Evolutionary conservation across 2,113 vertebrate species (phyloP).

Genomic region (Pollimyrus isidori): DNA sequence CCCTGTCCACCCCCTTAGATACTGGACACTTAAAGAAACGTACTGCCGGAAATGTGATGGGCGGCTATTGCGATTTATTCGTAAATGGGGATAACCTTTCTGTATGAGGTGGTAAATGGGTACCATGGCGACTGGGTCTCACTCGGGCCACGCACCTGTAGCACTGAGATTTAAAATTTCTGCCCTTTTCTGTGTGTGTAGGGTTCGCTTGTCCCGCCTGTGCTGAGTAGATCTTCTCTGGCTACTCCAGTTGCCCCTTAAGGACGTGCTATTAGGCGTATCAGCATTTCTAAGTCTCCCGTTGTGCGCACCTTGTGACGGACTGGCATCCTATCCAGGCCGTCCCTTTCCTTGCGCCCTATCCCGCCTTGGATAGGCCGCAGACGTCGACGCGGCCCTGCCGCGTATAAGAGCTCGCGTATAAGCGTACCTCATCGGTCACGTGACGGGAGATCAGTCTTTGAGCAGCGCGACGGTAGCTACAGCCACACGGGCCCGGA

Average conservation of each 20-base stretch:
- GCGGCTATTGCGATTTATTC: neutral
- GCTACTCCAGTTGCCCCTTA: neutral
- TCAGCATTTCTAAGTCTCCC: neutral
- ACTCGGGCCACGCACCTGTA: neutral
- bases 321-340: neutral
- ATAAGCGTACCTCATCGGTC: neutral
- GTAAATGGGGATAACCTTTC: neutral
- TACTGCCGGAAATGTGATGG: neutral
- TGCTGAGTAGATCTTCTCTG: neutral
- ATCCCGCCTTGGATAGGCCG: neutral
- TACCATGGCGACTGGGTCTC: neutral
- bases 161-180: neutral
- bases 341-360: neutral
- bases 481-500: neutral
- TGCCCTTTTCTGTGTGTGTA: neutral
- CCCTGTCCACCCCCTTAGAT: neutral
- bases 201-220: neutral
- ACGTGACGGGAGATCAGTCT: neutral
- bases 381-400: neutral
- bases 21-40: neutral
- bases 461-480: neutral
- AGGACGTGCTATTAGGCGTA: neutral
- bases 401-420: neutral
- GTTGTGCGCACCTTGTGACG: neutral
- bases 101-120: neutral